A percentile compares a stretch with the other conserved stretches of the same genome.
Evolutionary conservation across 1,140 invertebrate species (phyloP).

Genomic region (Drosophila teissieri): DNA sequence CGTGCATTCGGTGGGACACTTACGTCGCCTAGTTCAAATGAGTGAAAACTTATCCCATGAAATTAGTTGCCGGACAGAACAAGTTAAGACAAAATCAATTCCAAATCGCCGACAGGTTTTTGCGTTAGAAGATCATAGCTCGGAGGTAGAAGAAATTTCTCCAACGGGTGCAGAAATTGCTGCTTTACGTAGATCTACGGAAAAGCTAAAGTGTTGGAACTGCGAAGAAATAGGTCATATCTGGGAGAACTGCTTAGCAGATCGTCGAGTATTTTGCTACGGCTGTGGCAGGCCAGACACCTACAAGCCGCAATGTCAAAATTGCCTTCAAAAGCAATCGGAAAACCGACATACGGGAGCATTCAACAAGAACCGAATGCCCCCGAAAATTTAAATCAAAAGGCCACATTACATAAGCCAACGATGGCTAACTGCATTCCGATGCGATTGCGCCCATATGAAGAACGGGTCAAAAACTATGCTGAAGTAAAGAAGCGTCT

Average conservation of each 20-base stretch:
- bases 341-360: neutral
- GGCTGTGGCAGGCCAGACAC: neutral
- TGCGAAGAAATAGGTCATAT: neutral
- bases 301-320: neutral
- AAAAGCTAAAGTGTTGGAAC: slow-evolving; percentile 1
- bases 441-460: too few relatives aligned
- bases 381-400: neutral
- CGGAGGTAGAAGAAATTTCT: neutral
- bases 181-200: neutral
- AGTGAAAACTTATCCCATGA: neutral
- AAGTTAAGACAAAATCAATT: neutral
- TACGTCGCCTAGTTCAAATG: neutral
- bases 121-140: neutral
- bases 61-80: neutral
- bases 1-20: neutral
- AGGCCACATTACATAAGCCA: neutral
- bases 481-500: too few relatives aligned
- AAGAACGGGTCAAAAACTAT: too few relatives aligned
- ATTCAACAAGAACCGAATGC: neutral
- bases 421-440: too few relatives aligned
- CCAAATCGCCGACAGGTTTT: neutral
- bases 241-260: neutral
- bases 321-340: neutral
- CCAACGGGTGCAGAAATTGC: neutral
- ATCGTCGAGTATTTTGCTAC: neutral